Base-by-base conservation (phyloP, 2,888 invertebrate genomes). In the Arrhopalites spinosus region DNA sequence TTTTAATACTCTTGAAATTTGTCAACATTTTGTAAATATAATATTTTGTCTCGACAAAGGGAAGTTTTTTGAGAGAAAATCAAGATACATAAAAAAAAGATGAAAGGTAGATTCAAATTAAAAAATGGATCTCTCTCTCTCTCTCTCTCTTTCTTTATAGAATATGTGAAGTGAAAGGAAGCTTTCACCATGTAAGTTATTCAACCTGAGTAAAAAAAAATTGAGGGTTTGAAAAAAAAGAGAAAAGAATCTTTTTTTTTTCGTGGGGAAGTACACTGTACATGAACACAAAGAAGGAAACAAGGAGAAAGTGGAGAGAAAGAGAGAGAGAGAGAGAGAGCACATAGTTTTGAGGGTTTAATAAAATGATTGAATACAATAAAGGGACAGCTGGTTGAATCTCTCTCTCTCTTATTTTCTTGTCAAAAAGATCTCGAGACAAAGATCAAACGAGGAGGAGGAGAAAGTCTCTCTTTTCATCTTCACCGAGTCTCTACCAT, bases 311-410 rank as follows among this genome's bases (percentile, higher is more conserved):
- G 59, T 59, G 20, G 64, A 64, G n/a, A 30, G 13, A 30, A 64
- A 64, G 64, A 30, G 30, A 30, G 17, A 45, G 23, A 45, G 20
- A 45, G 25, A 25, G 25, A 25, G 15, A 59, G 25, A 25, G 25
- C 1, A 59, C 59, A 13, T 27, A 17, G n/a, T n/a, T 30, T 36
- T n/a, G 45, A 45, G 11, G 45, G 43, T 13, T 3, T 45, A n/a
- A 59, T 25, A 27, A 45, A 30, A 66, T 66, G 43, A 30, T 66
- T 45, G 45, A 66, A 66, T 43, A 25, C 45, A 66, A 66, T 66
- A 66, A 66, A 66, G n/a, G 66, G 66, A 66, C 66, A 66, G 45
- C 45, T 66, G 43, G 66, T 66, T 43, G 66, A 45, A 66, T 66
- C 66, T 23, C 25, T 45, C 66, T 64, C 36, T n/a, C n/a, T n/a